Conservation (phyloP, 2,113 vertebrate species). For the Martes martes region DNA sequence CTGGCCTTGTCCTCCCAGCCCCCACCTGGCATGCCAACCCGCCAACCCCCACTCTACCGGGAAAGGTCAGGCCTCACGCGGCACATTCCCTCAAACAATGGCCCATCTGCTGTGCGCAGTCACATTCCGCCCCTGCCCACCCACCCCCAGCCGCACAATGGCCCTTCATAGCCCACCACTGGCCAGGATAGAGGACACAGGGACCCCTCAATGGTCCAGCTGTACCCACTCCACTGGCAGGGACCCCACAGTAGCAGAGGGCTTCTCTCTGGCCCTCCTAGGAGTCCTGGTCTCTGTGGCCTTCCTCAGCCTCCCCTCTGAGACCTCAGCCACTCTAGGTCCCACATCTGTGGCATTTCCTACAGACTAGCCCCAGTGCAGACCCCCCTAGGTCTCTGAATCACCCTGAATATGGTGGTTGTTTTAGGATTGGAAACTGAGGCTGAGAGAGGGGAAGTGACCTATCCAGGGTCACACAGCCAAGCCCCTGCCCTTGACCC, state of each 20-base stretch:
- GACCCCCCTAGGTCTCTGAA: background rate
- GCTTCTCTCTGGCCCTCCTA: background rate
- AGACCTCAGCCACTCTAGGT: background rate
- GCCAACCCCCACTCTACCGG: conserved; percentile 41
- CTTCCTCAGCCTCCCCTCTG: background rate
- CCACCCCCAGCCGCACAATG: conserved; percentile 48
- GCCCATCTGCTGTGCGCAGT: conserved; percentile 24
- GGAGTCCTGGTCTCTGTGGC: background rate
- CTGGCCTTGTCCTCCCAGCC: background rate
- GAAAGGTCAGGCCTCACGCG: conserved; percentile 73
- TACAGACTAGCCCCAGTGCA: background rate
- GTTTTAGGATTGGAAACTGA: background rate
- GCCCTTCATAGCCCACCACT: conserved; percentile 59
- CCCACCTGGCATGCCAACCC: conserved; percentile 66
- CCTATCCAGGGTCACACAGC: background rate
- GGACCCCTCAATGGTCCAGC: background rate
- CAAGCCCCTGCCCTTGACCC: background rate
- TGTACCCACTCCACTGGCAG: background rate
- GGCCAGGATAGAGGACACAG: background rate
- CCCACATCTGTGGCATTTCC: background rate
- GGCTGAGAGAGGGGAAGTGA: background rate
- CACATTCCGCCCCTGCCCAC: conserved; percentile 64
- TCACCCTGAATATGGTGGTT: background rate
- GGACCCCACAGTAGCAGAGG: background rate
- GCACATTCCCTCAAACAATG: conserved; percentile 74